phyloP scores from a whole-genome alignment of 2,888 invertebrate genomes.

The Idaea straminata region DNA sequence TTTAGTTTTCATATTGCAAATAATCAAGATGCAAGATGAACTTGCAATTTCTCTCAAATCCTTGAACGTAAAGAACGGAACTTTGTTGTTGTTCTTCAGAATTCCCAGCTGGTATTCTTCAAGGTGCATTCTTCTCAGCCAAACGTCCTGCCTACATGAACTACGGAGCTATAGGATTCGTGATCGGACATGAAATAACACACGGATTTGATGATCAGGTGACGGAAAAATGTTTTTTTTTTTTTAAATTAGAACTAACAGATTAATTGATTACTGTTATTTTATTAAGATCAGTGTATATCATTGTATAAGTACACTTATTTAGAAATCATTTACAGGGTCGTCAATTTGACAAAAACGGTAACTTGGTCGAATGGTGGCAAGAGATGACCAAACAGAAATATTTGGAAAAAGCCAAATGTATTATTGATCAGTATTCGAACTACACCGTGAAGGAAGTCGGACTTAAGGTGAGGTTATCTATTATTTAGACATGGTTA shows the following conservation, averaged over 20 bases:
- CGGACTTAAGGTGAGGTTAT: conserved; percentile 82
- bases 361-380: conserved; percentile 97
- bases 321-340: conserved; percentile 72
- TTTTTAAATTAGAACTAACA: no score
- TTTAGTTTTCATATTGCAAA: no score
- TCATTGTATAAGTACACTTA: not conserved
- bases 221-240: conserved; percentile 13
- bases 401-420: conserved; percentile 91
- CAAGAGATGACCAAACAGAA: conserved; percentile 88
- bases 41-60: no score
- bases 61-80: no score
- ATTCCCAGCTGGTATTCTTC: conserved; percentile 95
- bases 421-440: conserved; percentile 96
- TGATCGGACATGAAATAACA: conserved; percentile 95
- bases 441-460: conserved; percentile 92
- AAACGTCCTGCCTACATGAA: conserved; percentile 95
- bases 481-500: not conserved
- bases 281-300: no score
- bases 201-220: conserved; percentile 93
- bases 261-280: no score
- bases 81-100: conserved; percentile 74
- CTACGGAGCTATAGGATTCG: conserved; percentile 94
- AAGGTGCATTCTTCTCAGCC: conserved; percentile 94
- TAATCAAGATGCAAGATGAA: no score
- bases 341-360: conserved; percentile 94